Evolutionary conservation across 2,113 vertebrate species (phyloP), one percentile per base, ranked within the genome.

Genomic region (Dromiciops gliroides): DNA sequence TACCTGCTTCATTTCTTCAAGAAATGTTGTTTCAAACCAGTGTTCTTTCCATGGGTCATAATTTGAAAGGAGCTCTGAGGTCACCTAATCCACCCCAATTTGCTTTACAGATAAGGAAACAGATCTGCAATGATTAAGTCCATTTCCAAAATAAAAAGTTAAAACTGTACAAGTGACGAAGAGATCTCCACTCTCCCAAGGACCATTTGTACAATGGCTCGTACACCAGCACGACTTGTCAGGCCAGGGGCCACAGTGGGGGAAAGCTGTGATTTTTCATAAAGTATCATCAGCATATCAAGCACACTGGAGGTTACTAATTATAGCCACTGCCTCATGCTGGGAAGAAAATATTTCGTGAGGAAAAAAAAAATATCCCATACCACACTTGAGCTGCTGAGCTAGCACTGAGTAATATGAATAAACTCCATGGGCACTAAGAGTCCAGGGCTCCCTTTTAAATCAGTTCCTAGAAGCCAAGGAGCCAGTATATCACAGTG

Each of bases 391-490:
- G 19, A 97, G 94, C 37, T 97, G 92, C 97, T 98, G 96, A 98
- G 94, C 90, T 93, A 98, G 97, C 97, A 97, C 44, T 37, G 2
- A 95, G 28, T 26, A 48, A 91, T 95, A 93, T 22, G 92, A 98
- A 97, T 90, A 97, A 95, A 96, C 49, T 97, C 89, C 22, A 4
- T 0, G 0, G 90, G 23, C 26, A 60, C 44, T 56, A 90, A 50
- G 96, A 97, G 95, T 89, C 94, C 5, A 49, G 37, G 51, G 47
- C 37, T 95, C 89, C 75, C 92, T 97, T 94, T 92, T 94, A 96
- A 0, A 89, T 95, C 97, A 97, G 93, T 97, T 96, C 90, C 94
- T 96, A 97, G 95, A 97, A 97, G 94, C 51, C 52, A 94, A 94
- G 26, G 94, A 97, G 95, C 90, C 94, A 95, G 89, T 97, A 96